Evolutionary conservation across 2,888 invertebrate species (phyloP).

Genomic region (Mimas tiliae): DNA sequence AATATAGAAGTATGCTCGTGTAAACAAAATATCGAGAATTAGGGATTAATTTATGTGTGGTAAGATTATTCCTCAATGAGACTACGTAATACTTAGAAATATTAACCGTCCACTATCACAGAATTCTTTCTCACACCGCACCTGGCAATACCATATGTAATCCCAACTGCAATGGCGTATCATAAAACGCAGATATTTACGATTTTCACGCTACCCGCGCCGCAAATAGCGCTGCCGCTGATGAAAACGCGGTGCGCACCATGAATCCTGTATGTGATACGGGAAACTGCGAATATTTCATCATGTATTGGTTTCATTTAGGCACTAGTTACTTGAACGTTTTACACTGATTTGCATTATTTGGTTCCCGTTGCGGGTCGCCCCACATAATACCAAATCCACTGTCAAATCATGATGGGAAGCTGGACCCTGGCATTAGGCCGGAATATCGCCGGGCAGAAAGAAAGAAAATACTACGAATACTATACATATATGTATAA

Average conservation of each 20-base stretch:
- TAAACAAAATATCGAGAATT: too few relatives aligned
- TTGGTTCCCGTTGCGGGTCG: too few relatives aligned
- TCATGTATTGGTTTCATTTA: conserved; percentile 18
- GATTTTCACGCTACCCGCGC: conserved; percentile 50
- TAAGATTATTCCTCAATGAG: too few relatives aligned
- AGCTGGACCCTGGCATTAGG: too few relatives aligned
- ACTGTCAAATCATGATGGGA: too few relatives aligned
- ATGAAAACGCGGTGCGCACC: conserved; percentile 37
- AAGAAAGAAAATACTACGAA: too few relatives aligned
- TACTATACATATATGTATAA: too few relatives aligned
- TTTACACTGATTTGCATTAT: background rate
- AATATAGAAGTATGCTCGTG: too few relatives aligned
- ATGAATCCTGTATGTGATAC: conserved; percentile 16
- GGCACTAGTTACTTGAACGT: background rate
- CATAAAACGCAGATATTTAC: conserved; percentile 57
- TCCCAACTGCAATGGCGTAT: conserved; percentile 32
- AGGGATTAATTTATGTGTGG: too few relatives aligned
- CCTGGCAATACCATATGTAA: conserved; percentile 6
- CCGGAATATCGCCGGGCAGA: too few relatives aligned
- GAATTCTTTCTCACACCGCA: background rate
- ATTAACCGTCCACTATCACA: background rate
- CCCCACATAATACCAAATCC: too few relatives aligned
- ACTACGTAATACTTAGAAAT: too few relatives aligned
- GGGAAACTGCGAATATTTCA: conserved; percentile 13
- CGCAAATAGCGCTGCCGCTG: conserved; percentile 45